Base-by-base conservation (phyloP, 1,140 invertebrate genomes). In the Drosophila triauraria region DNA sequence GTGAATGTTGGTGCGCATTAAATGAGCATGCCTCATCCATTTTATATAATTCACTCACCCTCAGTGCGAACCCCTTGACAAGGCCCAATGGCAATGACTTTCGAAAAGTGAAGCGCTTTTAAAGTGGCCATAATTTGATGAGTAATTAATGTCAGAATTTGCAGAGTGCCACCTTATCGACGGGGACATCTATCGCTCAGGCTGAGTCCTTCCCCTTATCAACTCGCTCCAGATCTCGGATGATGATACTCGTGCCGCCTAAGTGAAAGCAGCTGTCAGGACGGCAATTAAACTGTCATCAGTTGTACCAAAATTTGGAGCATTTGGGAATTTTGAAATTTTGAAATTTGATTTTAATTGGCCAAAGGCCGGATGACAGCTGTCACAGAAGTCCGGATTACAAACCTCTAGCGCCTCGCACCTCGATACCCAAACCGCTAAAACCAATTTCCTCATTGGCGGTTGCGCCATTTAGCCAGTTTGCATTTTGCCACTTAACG, bases 321-420 rank as follows among this genome's bases (percentile, higher is more conserved):
- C 71, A 58, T 81, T 83, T 80, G 68, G 58, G 53, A 70, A 54
- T 81, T 83, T 80, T 68, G 61, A 75, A 81, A 64, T 44, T 64
- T 61, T 81, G 63, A 88, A 88, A 88, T 88, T 88, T 90, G 84
- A 85, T 88, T 88, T 88, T 88, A 88, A 88, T 88, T 88, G 84
- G 78, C 53, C 78, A 74, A 84, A 84, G 76, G 74, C 71, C 71
- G 68, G 84, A 67, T 74, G 80, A 80, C 80, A 80, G 84, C 84
- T 87, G 84, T 87, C 74, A 65, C 68, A 51, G 68, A n/a, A 69
- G 57, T 53, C 35, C 51, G 53, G 47, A 68, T 25, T 10, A 8
- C 13, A 43, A n/a, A 43, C 35, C 38, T 46, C 25, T 40, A 6
- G 27, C 27, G 27, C n/a, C 17, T 61, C 50, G 50, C 50, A 13